Evolutionary conservation across 1,140 invertebrate species (phyloP).

Genomic region (Lordiphosa stackelbergi): DNA sequence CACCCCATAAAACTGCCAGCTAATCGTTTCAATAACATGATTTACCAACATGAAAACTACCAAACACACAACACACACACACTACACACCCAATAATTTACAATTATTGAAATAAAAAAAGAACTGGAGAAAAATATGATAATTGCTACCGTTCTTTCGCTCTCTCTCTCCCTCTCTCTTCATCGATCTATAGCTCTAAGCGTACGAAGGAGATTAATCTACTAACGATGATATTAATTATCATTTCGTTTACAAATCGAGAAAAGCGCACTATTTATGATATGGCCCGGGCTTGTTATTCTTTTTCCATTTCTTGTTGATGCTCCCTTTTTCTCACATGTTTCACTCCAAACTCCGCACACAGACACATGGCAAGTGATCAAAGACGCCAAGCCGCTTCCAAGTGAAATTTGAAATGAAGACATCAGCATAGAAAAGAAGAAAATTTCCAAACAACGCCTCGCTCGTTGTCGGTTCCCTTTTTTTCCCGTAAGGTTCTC

Average conservation of each 20-base stretch:
- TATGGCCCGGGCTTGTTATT: conserved; percentile 42
- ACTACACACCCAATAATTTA: conserved; percentile 61
- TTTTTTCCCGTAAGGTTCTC: conserved; percentile 62
- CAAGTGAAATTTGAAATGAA: conserved; percentile 54
- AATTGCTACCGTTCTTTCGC: conserved; percentile 57
- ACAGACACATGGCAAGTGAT: conserved; percentile 59
- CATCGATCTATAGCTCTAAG: conserved; percentile 6
- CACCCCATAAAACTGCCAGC: conserved; percentile 67
- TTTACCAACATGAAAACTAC: conserved; percentile 35
- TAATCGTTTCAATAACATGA: conserved; percentile 72
- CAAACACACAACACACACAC: conserved; percentile 36
- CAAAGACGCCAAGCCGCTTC: conserved; percentile 55
- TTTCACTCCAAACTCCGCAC: conserved; percentile 45
- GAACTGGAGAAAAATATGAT: conserved; percentile 62
- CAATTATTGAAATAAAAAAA: conserved; percentile 62
- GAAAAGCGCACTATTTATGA: conserved; percentile 62
- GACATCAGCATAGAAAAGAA: conserved; percentile 45
- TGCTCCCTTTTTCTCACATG: conserved; percentile 70
- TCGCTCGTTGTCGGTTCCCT: conserved; percentile 47
- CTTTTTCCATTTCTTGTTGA: conserved; percentile 50
- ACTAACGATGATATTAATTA: conserved; percentile 74
- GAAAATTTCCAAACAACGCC: conserved; percentile 63
- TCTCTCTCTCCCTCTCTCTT: conserved; percentile 12
- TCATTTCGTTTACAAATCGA: conserved; percentile 69
- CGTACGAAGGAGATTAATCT: conserved; percentile 39